Conservation (phyloP, 2,797 vertebrate genomes). For the Eospalax fontanierii region DNA sequence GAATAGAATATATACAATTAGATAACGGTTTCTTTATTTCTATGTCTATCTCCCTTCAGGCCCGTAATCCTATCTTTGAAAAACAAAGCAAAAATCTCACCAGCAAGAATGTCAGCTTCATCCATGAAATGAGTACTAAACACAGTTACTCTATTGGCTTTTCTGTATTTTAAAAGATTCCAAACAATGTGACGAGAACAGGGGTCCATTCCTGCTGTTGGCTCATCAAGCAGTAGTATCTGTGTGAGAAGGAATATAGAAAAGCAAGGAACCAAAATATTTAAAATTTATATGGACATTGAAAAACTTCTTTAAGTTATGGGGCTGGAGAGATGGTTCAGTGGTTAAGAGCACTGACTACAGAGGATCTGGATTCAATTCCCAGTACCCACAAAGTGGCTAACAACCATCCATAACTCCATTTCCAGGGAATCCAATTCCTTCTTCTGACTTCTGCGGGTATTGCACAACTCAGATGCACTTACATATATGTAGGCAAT, state of each 20-base stretch:
- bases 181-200: conserved; percentile 97
- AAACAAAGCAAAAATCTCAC: conserved; percentile 87
- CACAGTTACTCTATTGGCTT: conserved; percentile 92
- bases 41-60: conserved; percentile 17
- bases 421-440: too few relatives aligned
- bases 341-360: too few relatives aligned
- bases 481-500: too few relatives aligned
- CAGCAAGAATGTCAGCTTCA: conserved; percentile 97
- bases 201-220: conserved; percentile 97
- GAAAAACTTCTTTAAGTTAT: not conserved
- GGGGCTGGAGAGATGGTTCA: too few relatives aligned
- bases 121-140: conserved; percentile 99
- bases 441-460: too few relatives aligned
- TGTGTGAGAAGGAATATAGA: conserved; percentile 70
- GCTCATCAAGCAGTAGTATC: conserved; percentile 97
- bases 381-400: too few relatives aligned
- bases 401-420: too few relatives aligned
- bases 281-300: not conserved
- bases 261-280: not conserved
- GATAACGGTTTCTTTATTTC: not conserved
- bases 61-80: conserved; percentile 17
- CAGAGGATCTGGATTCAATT: too few relatives aligned
- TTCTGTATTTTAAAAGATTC: conserved; percentile 94
- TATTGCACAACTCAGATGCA: too few relatives aligned
- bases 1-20: not conserved